Evolutionary conservation across 2,797 vertebrate species (phyloP), one percentile per base, ranked within the genome.

Genomic region (Parambassis ranga): DNA sequence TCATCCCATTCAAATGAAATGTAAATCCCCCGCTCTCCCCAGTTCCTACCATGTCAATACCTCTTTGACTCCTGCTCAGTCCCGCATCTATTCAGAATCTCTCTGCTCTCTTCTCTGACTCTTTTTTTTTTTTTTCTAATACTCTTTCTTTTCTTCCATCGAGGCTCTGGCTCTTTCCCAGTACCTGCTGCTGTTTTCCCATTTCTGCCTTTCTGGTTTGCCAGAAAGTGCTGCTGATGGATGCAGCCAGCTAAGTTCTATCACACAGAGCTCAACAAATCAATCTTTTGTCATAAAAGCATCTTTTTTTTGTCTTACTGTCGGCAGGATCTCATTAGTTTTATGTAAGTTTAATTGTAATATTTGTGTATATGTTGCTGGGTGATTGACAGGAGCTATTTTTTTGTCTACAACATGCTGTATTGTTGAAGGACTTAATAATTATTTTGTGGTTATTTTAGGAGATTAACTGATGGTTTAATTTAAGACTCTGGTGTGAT

Each of bases 1-100:
- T 78, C 77, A 69, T 76, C 74, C 75, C 63, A 71, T 82, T 83
- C 65, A 82, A 83, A 75, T 81, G 57, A 83, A 82, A 86, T 82
- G 75, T 81, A 81, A 87, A 82, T 85, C 83, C 77, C 77, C 49
- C 0, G 8, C 65, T 67, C 53, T 52, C 69, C 47, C 60, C 38
- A 16, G 35, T 53, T 73, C 47, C 71, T 23, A 30, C 42, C 50
- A 59, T 73, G 66, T 83, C 76, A 80, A 67, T 75, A 69, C 67
- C 65, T 70, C 50, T 62, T 74, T 70, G 59, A 77, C 74, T 71
- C 70, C 46, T 2, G 16, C 64, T 60, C 55, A 51, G 44, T n/a
- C 60, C 26, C n/a, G 1, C 68, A 46, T 60, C 60, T 53, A 22
- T 52, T 53, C 46, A 58, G 35, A 59, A 35, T 35, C 60, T 38